Percentiles rank a stretch among this genome's conserved stretches.
These are phyloP conservation scores for Pandemis cinnamomeana DNA, from an alignment of 2,888 invertebrate genomes.

Conservation along the genomic window DNA sequence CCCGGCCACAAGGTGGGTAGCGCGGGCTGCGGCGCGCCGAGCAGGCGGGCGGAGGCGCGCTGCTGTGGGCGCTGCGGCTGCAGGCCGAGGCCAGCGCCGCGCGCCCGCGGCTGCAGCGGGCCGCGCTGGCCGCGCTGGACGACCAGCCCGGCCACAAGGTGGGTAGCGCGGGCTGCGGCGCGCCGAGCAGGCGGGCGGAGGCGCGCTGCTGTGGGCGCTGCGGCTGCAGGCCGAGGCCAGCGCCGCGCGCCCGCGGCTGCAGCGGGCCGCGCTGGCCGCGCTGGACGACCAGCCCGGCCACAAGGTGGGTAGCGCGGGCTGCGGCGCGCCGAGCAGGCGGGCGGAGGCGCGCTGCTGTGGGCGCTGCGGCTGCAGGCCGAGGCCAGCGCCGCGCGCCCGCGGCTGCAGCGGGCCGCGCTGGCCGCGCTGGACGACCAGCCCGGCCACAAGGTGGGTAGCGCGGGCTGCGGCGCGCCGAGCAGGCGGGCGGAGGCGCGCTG, in stretches of 20 bases:
- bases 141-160: not conserved
- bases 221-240: slow-evolving; percentile 27
- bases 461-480: slow-evolving; percentile 10
- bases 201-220: not conserved
- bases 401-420: no score
- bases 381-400: no score
- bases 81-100: not conserved
- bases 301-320: slow-evolving; percentile 2
- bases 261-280: not conserved
- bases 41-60: slow-evolving; percentile 18
- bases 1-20: slow-evolving; percentile 24
- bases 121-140: not conserved
- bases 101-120: not conserved
- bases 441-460: no score
- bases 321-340: no score
- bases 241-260: not conserved
- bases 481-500: slow-evolving; percentile 46
- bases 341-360: slow-evolving; percentile 1
- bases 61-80: not conserved
- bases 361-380: no score
- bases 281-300: not conserved
- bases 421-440: no score
- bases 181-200: not conserved
- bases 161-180: not conserved
- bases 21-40: no score